Conservation (phyloP, 2,113 vertebrate genomes). For the Campylomormyrus numenius region DNA sequence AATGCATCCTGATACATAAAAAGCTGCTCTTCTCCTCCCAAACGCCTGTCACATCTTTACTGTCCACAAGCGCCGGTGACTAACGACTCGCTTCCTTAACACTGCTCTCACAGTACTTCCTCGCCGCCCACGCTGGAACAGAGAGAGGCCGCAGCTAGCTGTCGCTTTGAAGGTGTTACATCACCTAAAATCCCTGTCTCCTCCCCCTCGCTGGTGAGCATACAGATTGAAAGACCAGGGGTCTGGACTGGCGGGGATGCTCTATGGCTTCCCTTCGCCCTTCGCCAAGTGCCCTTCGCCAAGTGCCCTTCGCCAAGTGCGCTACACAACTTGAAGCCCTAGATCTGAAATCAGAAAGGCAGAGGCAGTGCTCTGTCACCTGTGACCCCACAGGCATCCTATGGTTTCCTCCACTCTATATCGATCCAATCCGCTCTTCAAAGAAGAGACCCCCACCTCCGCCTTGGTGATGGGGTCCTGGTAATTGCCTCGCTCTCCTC, state of each 20-base stretch:
- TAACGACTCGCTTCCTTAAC: not conserved
- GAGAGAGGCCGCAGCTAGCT: not conserved
- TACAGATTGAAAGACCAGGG: not conserved
- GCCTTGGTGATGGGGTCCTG: not conserved
- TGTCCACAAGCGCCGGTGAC: not conserved
- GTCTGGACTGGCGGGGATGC: not conserved
- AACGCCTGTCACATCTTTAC: not conserved
- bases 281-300: not conserved
- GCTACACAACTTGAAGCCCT: not conserved
- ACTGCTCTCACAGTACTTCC: not conserved
- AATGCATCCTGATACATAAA: not conserved
- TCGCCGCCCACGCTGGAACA: not conserved
- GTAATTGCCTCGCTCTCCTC: conserved; percentile 12
- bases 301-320: not conserved
- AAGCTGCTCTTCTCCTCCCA: not conserved
- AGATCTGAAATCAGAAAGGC: not conserved
- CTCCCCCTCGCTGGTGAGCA: not conserved
- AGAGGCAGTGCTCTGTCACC: not conserved
- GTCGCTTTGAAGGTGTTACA: not conserved
- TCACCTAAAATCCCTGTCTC: not conserved
- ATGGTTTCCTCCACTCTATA: not conserved
- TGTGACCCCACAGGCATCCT: not conserved
- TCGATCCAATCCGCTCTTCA: not conserved
- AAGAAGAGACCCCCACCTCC: not conserved
- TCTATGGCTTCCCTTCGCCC: not conserved